phyloP scores from a whole-genome alignment of 2,888 invertebrate genomes.

The Acleris sparsana region DNA sequence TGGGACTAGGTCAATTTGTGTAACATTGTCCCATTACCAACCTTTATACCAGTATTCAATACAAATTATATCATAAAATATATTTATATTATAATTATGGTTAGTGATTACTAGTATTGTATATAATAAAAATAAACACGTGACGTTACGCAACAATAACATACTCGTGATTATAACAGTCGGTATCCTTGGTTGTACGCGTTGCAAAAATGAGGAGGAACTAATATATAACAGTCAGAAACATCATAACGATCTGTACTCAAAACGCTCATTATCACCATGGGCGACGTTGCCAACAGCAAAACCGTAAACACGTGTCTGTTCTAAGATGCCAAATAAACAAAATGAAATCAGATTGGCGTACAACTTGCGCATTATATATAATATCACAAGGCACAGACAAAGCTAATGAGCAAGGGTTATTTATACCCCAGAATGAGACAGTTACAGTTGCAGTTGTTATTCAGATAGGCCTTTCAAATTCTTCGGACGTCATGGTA shows the following conservation, averaged over 20 bases:
- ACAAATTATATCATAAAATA: no score
- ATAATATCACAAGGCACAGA: background rate
- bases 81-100: no score
- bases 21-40: no score
- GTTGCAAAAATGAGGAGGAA: background rate
- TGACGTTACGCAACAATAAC: background rate
- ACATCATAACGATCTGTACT: constrained; percentile 46
- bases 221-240: constrained; percentile 38
- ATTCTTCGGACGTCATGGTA: constrained; percentile 4
- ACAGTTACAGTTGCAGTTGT: background rate
- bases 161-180: background rate
- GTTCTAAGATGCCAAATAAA: constrained; percentile 60
- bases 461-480: background rate
- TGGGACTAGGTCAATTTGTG: no score
- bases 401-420: constrained; percentile 14
- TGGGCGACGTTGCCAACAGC: constrained; percentile 58
- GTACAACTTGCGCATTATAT: background rate
- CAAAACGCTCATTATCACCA: constrained; percentile 46
- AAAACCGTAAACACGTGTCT: constrained; percentile 59
- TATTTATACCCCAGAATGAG: background rate
- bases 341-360: constrained; percentile 40
- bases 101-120: no score
- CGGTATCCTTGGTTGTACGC: background rate
- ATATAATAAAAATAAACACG: background rate
- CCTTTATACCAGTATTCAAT: no score